Conservation (phyloP, 2,797 vertebrate genomes). For the Tamandua tetradactyla region DNA sequence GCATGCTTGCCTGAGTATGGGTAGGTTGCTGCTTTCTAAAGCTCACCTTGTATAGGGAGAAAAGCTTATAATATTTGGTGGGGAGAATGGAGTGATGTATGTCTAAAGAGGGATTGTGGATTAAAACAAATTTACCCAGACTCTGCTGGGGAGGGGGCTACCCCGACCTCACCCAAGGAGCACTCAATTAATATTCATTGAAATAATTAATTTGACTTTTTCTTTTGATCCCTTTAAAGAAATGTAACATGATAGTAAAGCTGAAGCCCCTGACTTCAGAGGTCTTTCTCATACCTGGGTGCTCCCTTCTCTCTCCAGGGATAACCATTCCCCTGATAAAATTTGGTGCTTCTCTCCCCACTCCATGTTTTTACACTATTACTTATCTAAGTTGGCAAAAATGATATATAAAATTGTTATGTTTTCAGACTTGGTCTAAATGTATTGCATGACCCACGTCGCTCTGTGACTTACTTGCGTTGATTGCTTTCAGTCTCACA, state of each 20-base stretch:
- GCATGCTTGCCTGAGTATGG: not conserved
- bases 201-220: not conserved
- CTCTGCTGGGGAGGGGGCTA: not conserved
- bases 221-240: not conserved
- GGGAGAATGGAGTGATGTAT: rapidly evolving
- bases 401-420: rapidly evolving
- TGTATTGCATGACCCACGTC: rapidly evolving
- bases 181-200: not conserved
- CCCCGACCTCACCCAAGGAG: not conserved
- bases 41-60: not conserved
- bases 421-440: not conserved
- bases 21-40: not conserved
- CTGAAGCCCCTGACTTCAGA: not conserved
- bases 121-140: not conserved
- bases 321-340: not conserved
- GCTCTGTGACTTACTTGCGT: not conserved
- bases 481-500: too few relatives aligned
- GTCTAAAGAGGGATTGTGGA: rapidly evolving
- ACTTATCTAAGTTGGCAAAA: not conserved
- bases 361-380: not conserved
- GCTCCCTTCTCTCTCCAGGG: not conserved
- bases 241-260: not conserved
- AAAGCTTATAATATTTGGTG: not conserved
- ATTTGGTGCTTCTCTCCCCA: not conserved
- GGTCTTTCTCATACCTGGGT: not conserved